A percentile compares a stretch with the other conserved stretches of the same genome.
phyloP scores from a whole-genome alignment of 1,140 invertebrate genomes.

The Zeugodacus cucurbitae region DNA sequence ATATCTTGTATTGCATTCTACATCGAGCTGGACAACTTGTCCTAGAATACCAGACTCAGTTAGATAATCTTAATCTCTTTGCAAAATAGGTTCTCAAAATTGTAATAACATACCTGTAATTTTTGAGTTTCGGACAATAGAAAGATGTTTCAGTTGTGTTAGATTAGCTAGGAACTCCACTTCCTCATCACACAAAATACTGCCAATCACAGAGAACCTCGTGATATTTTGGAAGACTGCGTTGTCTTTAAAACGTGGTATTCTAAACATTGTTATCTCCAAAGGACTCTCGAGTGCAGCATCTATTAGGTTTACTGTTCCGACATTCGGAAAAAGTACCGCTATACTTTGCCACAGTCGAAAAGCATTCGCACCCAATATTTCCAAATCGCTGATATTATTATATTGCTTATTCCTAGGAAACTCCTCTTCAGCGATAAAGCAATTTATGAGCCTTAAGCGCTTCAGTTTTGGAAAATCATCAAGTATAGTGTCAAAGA shows the following conservation, averaged over 20 bases:
- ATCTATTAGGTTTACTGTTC: background rate
- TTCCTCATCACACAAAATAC: background rate
- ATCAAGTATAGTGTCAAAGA: background rate
- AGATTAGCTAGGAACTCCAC: background rate
- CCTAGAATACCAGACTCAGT: too few species aligned
- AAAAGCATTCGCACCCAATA: background rate
- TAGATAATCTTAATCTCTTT: too few species aligned
- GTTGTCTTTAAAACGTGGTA: background rate
- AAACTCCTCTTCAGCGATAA: background rate
- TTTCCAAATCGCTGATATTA: background rate
- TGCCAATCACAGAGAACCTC: background rate
- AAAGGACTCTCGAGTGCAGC: background rate
- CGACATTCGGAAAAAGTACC: background rate
- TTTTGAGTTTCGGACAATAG: background rate
- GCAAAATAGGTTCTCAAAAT: too few species aligned
- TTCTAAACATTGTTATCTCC: background rate
- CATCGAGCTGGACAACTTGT: too few species aligned
- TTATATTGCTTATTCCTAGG: background rate
- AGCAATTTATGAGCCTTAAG: background rate
- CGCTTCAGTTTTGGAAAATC: background rate
- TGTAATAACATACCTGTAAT: background rate
- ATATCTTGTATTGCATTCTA: too few species aligned
- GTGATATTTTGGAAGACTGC: background rate
- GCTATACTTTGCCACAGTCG: background rate
- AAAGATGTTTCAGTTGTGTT: background rate